phyloP scores from a whole-genome alignment of 2,888 invertebrate genomes.

The Emmelina monodactyla region DNA sequence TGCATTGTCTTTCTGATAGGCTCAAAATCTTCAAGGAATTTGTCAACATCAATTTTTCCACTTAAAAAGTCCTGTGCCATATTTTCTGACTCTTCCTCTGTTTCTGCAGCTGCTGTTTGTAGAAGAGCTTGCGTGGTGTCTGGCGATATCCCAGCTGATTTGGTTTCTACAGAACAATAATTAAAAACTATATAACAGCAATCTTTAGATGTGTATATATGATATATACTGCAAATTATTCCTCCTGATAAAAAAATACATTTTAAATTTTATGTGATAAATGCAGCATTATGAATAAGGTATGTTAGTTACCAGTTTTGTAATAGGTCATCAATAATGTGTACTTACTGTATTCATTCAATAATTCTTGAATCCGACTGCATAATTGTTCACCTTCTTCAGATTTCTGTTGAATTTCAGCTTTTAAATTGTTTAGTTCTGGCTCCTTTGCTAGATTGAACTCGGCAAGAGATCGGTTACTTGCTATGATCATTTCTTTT shows the following conservation, averaged over 20 bases:
- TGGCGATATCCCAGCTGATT: slow-evolving; percentile 78
- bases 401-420: slow-evolving; percentile 72
- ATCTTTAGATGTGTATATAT: no score
- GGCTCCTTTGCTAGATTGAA: slow-evolving; percentile 89
- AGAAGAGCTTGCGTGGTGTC: slow-evolving; percentile 89
- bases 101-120: slow-evolving; percentile 90
- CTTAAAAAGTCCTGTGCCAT: slow-evolving; percentile 82
- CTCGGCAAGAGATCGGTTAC: slow-evolving; percentile 91
- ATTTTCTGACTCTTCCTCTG: slow-evolving; percentile 92
- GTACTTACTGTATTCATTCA: slow-evolving; percentile 77
- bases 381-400: slow-evolving; percentile 73
- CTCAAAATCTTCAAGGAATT: slow-evolving; percentile 86
- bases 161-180: slow-evolving; percentile 78
- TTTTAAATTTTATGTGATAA: no score
- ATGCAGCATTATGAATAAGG: no score
- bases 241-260: no score
- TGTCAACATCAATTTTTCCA: slow-evolving; percentile 75
- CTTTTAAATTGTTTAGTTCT: slow-evolving; percentile 76
- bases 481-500: slow-evolving; percentile 86
- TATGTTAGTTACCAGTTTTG: no score
- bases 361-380: slow-evolving; percentile 75
- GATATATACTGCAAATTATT: no score
- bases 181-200: no score
- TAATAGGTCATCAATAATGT: no score
- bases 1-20: slow-evolving; percentile 68